Conservation (phyloP, 2,113 vertebrate genomes). For the Cairina moschata region DNA sequence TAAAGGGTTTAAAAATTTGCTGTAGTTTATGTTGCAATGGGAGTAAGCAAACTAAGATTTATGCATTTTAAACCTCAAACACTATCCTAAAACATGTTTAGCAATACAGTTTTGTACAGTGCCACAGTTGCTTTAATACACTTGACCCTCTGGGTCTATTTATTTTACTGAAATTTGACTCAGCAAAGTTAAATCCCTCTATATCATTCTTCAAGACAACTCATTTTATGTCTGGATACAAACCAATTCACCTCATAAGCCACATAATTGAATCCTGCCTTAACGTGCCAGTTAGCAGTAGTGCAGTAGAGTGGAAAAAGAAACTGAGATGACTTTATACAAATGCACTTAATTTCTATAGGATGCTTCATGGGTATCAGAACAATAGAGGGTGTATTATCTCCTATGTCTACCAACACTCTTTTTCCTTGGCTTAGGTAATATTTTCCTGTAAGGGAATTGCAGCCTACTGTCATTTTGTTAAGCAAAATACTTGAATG, state of each 20-base stretch:
- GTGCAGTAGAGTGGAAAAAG: neutral
- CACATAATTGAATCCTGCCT: neutral
- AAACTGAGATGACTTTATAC: neutral
- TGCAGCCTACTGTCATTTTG: neutral
- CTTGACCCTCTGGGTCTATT: neutral
- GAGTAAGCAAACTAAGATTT: conserved; percentile 1
- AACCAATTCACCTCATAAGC: neutral
- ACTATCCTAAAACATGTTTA: neutral
- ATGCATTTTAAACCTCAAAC: neutral
- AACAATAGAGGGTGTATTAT: neutral
- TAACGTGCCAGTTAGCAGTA: neutral
- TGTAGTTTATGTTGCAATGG: neutral
- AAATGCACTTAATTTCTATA: neutral
- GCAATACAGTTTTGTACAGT: neutral
- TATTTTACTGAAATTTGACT: conserved; percentile 36
- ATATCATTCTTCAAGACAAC: conserved; percentile 3
- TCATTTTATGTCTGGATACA: conserved; percentile 10
- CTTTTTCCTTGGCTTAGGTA: neutral
- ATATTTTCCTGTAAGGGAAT: neutral
- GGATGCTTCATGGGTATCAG: neutral
- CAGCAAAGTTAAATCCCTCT: conserved; percentile 25
- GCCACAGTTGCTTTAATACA: neutral
- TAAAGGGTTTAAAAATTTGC: neutral
- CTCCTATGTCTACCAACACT: rapidly evolving
- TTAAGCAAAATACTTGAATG: neutral